A percentile compares a stretch with the other conserved stretches of the same genome.
Evolutionary conservation across 2,113 vertebrate species (phyloP).

Genomic region (Ramphastos sulfuratus): DNA sequence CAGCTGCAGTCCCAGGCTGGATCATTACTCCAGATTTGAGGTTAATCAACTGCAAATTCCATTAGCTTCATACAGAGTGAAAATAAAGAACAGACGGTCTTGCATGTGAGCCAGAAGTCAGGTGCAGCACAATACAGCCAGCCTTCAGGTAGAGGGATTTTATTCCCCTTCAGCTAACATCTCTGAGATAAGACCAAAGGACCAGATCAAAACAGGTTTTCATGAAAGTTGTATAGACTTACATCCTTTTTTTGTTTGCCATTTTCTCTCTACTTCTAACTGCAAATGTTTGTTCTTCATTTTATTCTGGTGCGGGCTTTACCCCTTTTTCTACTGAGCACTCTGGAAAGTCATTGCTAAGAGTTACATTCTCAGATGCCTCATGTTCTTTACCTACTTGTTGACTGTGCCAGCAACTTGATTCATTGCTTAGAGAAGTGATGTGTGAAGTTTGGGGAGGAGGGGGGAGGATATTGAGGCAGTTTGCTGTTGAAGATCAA

Average conservation of each 20-base stretch:
- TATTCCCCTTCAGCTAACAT: conserved; percentile 12
- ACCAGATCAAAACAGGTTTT: conserved; percentile 25
- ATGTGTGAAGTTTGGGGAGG: background rate
- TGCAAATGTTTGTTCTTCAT: background rate
- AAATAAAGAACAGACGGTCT: conserved; percentile 79
- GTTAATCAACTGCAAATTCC: conserved; percentile 85
- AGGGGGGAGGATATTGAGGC: too few relatives aligned
- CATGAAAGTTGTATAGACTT: background rate
- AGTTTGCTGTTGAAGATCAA: background rate
- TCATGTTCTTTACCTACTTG: background rate
- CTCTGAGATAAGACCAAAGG: conserved; percentile 19
- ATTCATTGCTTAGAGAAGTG: background rate
- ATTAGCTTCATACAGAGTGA: conserved; percentile 80
- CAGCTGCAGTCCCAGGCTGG: conserved; percentile 75
- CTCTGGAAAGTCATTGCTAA: background rate
- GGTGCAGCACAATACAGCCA: conserved; percentile 68
- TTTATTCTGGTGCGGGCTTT: background rate
- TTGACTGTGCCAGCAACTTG: background rate
- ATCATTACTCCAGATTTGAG: conserved; percentile 80
- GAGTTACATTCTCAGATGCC: background rate
- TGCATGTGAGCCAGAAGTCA: conserved; percentile 67
- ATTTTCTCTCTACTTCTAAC: background rate
- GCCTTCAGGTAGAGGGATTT: conserved; percentile 67
- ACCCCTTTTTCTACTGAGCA: background rate
- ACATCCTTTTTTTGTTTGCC: too few relatives aligned